Evolutionary conservation across 2,113 vertebrate genomes (phyloP), one percentile per base, ranked within the genome.

Genomic region (Octodon degus): DNA sequence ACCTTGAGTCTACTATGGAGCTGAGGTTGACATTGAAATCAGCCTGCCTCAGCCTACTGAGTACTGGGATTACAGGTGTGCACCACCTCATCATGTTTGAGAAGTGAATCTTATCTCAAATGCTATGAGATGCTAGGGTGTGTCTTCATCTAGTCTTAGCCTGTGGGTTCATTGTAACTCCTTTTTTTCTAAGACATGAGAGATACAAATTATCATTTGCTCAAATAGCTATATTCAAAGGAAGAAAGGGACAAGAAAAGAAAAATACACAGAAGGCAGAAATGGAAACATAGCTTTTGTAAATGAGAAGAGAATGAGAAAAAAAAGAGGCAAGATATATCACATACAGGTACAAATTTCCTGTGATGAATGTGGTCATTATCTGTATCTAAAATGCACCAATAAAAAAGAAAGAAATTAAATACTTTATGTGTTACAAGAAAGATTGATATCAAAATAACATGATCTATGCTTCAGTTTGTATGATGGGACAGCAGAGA

Each of bases 381-480:
- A 47, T 77, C 40, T 47, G 6, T 43, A 77, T 27, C 40, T 47
- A 47, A 77, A 77, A 47, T 77, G 74, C 47, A 77, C 74, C 74
- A 47, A 77, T 77, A 47, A 27, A 77, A 76, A 77, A 47, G 11
- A 37, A 72, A 74, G 96, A 91, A 97, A 93, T 89, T 90, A 97
- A 98, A 94, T 86, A 89, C 74, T 92, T 97, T 62, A 70, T 92
- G 37, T 90, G 81, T 79, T 93, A 82, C 55, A 95, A 82, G 62
- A 95, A 97, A 81, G 76, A 94, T 34, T 94, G 95, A 70, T 81
- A 97, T 77, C 65, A 80, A 95, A 96, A 93, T 86, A 96, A 87
- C 77, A 90, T 16, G 87, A 76, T 84, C 94, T 95, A 91, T 96
- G 84, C 65, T 67, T 93, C 53, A 62, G 89, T 92, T 96, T 97